Evolutionary conservation across 2,113 vertebrate genomes (phyloP), one percentile per base, ranked within the genome.

Genomic region (Vombatus ursinus): DNA sequence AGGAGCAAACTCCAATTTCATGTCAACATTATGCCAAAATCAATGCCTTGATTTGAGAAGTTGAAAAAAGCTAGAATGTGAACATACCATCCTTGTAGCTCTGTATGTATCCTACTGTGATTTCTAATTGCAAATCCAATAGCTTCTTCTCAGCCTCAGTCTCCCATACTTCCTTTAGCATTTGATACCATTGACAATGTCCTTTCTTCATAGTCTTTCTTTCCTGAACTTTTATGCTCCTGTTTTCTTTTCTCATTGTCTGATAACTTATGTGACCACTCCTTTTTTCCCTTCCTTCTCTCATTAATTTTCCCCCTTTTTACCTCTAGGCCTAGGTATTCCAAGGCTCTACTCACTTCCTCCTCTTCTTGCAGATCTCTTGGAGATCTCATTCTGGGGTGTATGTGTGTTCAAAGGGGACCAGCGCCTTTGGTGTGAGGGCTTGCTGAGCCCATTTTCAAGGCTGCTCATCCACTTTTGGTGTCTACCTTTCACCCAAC

Each of bases 1-100:
- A 31, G n/a, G 68, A 93, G 92, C 89, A 48, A 96, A 52, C 61
- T 47, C 16, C 89, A 68, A 91, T 95, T 94, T 8, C 50, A 96
- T 91, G 19, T 89, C 19, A 10, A 90, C 28, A 26, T 19, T 93
- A 95, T 91, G 84, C 28, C 95, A 10, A 14, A 94, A 52, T 49
- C 48, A 93, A 51, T 97, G 4, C 26, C 52, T 94, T 93, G 57
- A 25, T 91, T 19, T 92, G 51, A 90, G 44, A 53, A 51, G 54
- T 92, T 89, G 11, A 28, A 16, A 53, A 92, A 19, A 61, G 37
- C 44, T 90, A 92, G 54, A 37, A 49, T 92, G 7, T 84, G 37
- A 44, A 84, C 68, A 84, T 8, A 77, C 37, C 14, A 77, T 9
- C 16, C 16, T n/a, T 44, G 44, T 2, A 23, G 19, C 16, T 44